phyloP scores from a whole-genome alignment of 2,113 vertebrate species.

The Oryzias curvinotus region DNA sequence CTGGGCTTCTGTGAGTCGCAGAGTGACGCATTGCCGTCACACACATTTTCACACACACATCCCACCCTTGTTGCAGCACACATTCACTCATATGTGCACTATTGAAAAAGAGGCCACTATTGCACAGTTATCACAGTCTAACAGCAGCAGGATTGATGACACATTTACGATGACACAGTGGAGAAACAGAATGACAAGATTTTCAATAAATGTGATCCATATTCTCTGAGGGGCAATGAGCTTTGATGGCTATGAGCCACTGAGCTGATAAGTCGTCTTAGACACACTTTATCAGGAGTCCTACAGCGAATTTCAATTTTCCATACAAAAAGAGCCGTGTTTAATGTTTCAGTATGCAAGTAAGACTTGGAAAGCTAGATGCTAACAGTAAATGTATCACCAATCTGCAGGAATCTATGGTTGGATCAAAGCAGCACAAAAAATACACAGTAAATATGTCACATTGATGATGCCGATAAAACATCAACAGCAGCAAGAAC shows the following conservation, averaged over 20 bases:
- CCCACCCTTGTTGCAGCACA: slow-evolving; percentile 41
- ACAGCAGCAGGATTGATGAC: slow-evolving; percentile 16
- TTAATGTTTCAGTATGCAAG: slow-evolving; percentile 2
- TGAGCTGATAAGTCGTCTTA: slow-evolving; percentile 13
- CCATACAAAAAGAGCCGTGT: neutral
- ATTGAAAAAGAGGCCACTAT: slow-evolving; percentile 38
- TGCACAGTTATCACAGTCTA: slow-evolving; percentile 39
- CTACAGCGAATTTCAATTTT: slow-evolving; percentile 12
- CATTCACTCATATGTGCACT: slow-evolving; percentile 27
- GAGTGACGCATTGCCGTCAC: slow-evolving; percentile 61
- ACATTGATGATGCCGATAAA: neutral
- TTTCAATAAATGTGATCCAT: slow-evolving; percentile 27
- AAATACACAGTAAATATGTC: neutral
- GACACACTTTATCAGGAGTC: neutral
- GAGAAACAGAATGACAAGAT: slow-evolving; percentile 28
- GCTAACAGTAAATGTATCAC: no score
- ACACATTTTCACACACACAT: slow-evolving; percentile 25
- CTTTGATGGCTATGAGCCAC: neutral
- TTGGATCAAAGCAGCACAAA: no score
- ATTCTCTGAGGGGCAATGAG: slow-evolving; percentile 5
- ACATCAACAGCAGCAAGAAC: neutral
- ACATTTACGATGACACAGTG: slow-evolving; percentile 33
- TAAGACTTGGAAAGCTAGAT: neutral
- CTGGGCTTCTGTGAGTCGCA: slow-evolving; percentile 64
- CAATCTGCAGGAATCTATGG: no score